These are phyloP conservation scores for Myripristis murdjan DNA, from an alignment of 2,797 vertebrate species.

Conservation along the genomic window DNA sequence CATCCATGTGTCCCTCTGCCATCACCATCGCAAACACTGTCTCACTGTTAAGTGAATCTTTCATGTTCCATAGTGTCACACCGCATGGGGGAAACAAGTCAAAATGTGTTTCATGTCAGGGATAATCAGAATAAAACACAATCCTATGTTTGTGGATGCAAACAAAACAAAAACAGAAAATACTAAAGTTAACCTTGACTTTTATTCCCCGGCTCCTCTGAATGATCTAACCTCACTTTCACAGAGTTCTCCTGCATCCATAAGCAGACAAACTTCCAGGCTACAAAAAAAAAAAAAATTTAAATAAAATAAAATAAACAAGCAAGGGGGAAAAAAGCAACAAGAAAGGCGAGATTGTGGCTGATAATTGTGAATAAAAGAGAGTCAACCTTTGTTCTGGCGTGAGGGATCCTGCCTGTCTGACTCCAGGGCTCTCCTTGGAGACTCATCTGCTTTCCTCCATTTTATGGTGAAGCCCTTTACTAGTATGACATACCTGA, in stretches of 20 bases:
- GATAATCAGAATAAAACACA: no score
- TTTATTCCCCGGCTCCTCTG: slow-evolving; percentile 31
- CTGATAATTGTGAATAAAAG: slow-evolving; percentile 57
- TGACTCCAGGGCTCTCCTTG: slow-evolving; percentile 84
- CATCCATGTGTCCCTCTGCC: slow-evolving; percentile 64
- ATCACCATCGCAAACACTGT: slow-evolving; percentile 39
- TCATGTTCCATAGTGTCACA: slow-evolving; percentile 16
- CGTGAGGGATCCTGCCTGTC: slow-evolving; percentile 77
- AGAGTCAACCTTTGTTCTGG: slow-evolving; percentile 85
- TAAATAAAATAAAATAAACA: no score
- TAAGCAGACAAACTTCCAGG: slow-evolving; percentile 60
- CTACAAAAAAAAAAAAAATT: slow-evolving; percentile 43
- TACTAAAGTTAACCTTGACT: slow-evolving; percentile 64
- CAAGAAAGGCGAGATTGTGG: slow-evolving; percentile 46
- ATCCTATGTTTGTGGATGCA: no score
- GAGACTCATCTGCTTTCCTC: slow-evolving; percentile 94
- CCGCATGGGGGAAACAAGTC: not conserved
- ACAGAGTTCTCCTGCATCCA: slow-evolving; percentile 73
- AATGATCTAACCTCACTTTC: slow-evolving; percentile 62
- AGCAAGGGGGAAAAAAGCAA: slow-evolving; percentile 33
- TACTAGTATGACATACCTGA: slow-evolving; percentile 93
- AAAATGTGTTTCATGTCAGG: not conserved
- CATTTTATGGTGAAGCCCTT: slow-evolving; percentile 98
- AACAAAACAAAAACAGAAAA: slow-evolving; percentile 19
- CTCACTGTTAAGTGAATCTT: slow-evolving; percentile 42